Evolutionary conservation across 2,888 invertebrate species (phyloP).

Genomic region (Mechanitis mazaeus): DNA sequence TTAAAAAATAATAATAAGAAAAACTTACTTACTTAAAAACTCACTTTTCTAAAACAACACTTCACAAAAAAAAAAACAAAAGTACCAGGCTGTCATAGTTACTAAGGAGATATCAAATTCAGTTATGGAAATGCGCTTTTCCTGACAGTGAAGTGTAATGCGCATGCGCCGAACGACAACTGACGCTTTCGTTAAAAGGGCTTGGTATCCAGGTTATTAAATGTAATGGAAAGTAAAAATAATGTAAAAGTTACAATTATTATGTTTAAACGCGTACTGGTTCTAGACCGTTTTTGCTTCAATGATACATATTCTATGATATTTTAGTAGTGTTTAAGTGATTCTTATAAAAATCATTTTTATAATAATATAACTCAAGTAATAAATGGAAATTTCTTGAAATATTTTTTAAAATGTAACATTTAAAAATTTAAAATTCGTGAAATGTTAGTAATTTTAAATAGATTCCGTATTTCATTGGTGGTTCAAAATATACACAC

Average conservation of each 20-base stretch:
- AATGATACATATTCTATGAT: not conserved
- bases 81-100: slow-evolving; percentile 24
- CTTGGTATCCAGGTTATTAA: slow-evolving; percentile 40
- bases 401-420: no score
- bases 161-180: slow-evolving; percentile 35
- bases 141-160: slow-evolving; percentile 29
- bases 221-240: slow-evolving; percentile 57
- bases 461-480: no score
- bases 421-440: no score
- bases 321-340: not conserved
- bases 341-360: slow-evolving; percentile 7
- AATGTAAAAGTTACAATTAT: slow-evolving; percentile 53
- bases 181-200: slow-evolving; percentile 57
- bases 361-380: not conserved
- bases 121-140: slow-evolving; percentile 26
- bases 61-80: slow-evolving; percentile 4
- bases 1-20: no score
- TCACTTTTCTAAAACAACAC: no score
- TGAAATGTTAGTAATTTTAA: no score
- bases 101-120: slow-evolving; percentile 14
- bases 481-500: no score
- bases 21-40: no score
- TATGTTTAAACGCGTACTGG: slow-evolving; percentile 28
- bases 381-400: not conserved
- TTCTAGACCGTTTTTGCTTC: not conserved